Percentiles rank a stretch among this genome's conserved stretches.
These are phyloP conservation scores for Hozukius guyotensis DNA, from an alignment of 2,797 vertebrate species.

Conservation along the genomic window DNA sequence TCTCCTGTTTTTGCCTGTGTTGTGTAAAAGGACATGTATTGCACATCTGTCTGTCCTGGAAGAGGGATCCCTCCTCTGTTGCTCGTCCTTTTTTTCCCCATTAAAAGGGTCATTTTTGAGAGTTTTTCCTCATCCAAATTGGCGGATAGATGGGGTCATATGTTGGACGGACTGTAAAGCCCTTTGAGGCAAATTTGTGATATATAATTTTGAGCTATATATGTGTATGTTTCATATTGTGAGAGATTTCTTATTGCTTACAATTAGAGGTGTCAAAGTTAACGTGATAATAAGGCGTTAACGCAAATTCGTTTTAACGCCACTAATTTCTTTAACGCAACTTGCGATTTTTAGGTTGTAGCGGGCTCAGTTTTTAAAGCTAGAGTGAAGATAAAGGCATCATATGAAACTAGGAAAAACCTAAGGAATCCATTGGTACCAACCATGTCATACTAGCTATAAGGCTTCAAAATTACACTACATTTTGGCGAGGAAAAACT, in stretches of 20 bases:
- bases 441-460: no score
- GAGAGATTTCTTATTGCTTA: no score
- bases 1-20: neutral
- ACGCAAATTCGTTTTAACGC: no score
- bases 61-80: neutral
- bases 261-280: no score
- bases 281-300: no score
- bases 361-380: accelerated
- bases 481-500: no score
- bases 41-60: neutral
- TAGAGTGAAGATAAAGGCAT: no score
- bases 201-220: neutral
- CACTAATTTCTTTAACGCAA: no score
- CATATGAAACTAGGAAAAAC: no score
- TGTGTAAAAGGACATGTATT: neutral
- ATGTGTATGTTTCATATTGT: neutral
- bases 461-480: no score
- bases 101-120: neutral
- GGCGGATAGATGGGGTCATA: neutral
- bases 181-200: neutral
- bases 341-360: no score
- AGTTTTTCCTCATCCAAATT: neutral
- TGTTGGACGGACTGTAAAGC: neutral
- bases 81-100: neutral
- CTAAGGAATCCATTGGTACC: no score